Base-by-base conservation (phyloP, 2,113 vertebrate species). In the Forbesichthys agassizii region DNA sequence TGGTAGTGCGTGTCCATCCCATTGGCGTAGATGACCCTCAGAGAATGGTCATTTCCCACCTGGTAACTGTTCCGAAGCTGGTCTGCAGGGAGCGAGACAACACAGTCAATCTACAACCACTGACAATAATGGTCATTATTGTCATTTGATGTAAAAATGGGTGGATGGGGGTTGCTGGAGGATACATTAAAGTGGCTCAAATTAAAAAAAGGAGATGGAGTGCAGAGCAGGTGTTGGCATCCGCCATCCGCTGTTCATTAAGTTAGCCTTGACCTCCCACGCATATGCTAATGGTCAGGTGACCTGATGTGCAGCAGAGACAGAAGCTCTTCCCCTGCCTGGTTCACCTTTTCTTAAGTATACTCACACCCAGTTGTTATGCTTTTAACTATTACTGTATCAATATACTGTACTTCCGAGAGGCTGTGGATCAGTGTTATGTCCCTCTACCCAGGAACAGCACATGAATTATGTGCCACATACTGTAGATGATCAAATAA, bases 31-130 rank as follows among this genome's bases (percentile, higher is more conserved):
- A 97, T 92, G 51, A 99, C 96, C 65, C 96, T 86, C 56, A 99
- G 94, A 0, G 98, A 98, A 73, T 96, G 94, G 1, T 99, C 98
- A 0, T 95, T 97, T 4, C 97, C 96, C 18, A 99, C 93, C 86
- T 97, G 95, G 89, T 98, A 99, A 74, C 94, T 98, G 83, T 98
- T 99, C 71, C 96, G 92, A 68, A 99, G 91, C 76, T 99, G 98
- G 86, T 99, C 98, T 99, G 61, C 71, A 87, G 64, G 71, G 68
- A 57, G n/a, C 48, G 47, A 27, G 36, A 42, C 36, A 42, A 42
- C 4, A 42, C 36, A 42, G 36, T 42, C 36, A 42, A 42, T 42
- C 36, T 42, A 4, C 36, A 4, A 5, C 36, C 36, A 42, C 5
- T 42, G 2, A 27, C 27, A 27, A 2, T 27, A 27, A 27, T 27